Base-by-base conservation (phyloP, 2,797 vertebrate genomes). In the Percopsis omiscomaycus region DNA sequence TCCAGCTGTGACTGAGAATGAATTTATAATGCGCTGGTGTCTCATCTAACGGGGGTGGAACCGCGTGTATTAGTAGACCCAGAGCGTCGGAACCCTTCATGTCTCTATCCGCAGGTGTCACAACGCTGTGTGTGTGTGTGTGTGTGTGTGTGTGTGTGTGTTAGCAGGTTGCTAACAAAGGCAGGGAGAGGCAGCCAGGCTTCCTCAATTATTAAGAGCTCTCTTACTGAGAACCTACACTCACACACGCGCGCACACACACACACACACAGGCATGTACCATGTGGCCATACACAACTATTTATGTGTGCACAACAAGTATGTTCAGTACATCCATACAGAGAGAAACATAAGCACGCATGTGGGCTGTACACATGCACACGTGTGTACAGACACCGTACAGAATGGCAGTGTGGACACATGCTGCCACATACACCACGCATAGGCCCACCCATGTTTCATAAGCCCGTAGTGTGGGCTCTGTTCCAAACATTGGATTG, bases 151-250 rank as follows among this genome's bases (percentile, higher is more conserved):
- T 65, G 22, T 51, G 29, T 57, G 58, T 53, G 37, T 70, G 32
- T 8, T 58, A 42, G 72, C 69, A 59, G 58, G 59, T 64, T 68
- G 63, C 69, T 76, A 85, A 87, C 86, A 91, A 86, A 87, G 77
- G 74, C 74, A 64, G 65, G 48, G 50, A 60, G 71, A 71, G 11
- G 80, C 84, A 78, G 80, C 69, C 73, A 64, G 62, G 70, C 72
- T 78, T 69, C 63, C 89, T 92, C 57, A 85, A 92, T 90, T 85
- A 90, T 92, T 91, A 83, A 92, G 82, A 74, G 69, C 65, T 76
- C 78, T 71, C 72, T 80, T 74, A 80, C 68, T 78, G 64, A 68
- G 59, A 68, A 78, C 57, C 51, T 60, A 37, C 54, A 29, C 55
- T 53, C 29, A 46, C 37, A 29, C n/a, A 52, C 62, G 42, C 48